Conservation (phyloP, 2,113 vertebrate species). For the Onychostoma macrolepis region DNA sequence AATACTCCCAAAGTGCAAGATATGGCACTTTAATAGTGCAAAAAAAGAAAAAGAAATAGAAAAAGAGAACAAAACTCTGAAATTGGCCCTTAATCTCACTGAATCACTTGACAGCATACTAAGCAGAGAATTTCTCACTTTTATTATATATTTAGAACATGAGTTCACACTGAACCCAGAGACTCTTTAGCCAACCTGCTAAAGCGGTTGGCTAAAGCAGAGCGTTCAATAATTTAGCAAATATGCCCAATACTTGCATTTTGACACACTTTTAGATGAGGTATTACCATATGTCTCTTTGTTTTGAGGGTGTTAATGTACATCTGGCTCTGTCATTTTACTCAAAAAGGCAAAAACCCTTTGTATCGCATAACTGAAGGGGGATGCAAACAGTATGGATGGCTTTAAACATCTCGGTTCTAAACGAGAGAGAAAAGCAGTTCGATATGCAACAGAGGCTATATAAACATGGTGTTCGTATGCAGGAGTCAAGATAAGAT, state of each 20-base stretch:
- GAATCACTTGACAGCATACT: slow-evolving; percentile 31
- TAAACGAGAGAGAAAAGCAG: background rate
- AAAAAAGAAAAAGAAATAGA: background rate
- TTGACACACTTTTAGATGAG: background rate
- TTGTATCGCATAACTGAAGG: background rate
- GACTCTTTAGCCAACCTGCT: no score
- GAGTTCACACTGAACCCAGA: background rate
- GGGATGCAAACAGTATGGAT: background rate
- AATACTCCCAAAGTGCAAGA: background rate
- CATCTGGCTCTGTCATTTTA: slow-evolving; percentile 15
- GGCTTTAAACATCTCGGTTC: background rate
- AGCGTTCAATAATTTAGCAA: background rate
- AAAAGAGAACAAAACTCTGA: background rate
- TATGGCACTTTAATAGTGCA: background rate
- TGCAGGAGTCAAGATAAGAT: background rate
- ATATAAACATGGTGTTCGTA: background rate
- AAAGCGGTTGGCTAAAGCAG: background rate
- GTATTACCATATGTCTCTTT: slow-evolving; percentile 2
- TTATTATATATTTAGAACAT: slow-evolving; percentile 4
- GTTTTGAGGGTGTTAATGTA: slow-evolving; percentile 2
- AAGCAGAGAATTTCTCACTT: slow-evolving; percentile 19
- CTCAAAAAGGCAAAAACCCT: background rate
- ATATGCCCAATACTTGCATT: background rate
- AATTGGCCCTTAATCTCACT: slow-evolving; percentile 26
- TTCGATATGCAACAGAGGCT: slow-evolving; percentile 6